phyloP scores from a whole-genome alignment of 2,797 vertebrate species.

The Cossypha heuglini region DNA sequence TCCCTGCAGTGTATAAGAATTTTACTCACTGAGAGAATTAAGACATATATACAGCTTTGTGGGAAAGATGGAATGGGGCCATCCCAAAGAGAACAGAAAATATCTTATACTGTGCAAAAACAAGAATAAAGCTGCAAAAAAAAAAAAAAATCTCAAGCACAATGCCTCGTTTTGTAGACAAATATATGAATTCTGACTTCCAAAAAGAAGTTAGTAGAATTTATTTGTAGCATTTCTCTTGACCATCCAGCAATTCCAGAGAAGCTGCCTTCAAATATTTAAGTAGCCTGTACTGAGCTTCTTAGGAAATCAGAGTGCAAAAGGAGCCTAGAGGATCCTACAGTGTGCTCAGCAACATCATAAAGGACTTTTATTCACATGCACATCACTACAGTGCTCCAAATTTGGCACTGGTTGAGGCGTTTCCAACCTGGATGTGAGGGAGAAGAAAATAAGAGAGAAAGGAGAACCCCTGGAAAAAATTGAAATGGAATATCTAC shows the following conservation, averaged over 20 bases:
- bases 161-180: not conserved
- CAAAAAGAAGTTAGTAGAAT: not conserved
- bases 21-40: not conserved
- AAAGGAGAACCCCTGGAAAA: not conserved
- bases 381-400: not conserved
- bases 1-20: accelerated
- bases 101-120: not conserved
- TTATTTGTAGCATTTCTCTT: not conserved
- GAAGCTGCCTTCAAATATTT: not conserved
- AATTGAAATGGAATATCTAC: not conserved
- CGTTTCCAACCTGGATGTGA: not conserved
- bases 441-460: not conserved
- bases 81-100: not conserved
- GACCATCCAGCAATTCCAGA: not conserved
- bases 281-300: not conserved
- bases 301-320: not conserved
- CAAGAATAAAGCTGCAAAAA: not conserved
- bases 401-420: not conserved
- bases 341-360: not conserved
- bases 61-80: not conserved
- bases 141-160: not conserved
- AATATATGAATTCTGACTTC: not conserved
- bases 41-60: not conserved
- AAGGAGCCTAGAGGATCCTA: not conserved
- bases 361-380: not conserved